Conservation (phyloP, 1,140 invertebrate species). For the Nomia melanderi region DNA sequence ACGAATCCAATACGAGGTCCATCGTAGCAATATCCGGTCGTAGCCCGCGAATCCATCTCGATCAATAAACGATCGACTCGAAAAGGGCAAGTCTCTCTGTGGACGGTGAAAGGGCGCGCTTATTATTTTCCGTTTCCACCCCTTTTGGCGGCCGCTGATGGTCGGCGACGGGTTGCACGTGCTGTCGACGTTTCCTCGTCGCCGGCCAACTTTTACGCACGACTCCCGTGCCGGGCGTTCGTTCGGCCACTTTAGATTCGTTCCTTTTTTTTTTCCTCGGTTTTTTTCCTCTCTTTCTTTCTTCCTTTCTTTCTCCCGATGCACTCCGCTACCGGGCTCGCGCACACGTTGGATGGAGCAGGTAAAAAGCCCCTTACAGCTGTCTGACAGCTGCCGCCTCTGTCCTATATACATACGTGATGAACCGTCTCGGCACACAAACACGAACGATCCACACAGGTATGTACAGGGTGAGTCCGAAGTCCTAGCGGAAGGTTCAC, state of each 20-base stretch:
- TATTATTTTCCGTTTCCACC: conserved; percentile 15
- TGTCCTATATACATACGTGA: conserved; percentile 80
- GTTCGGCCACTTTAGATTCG: conserved; percentile 9
- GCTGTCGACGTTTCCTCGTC: conserved; percentile 2
- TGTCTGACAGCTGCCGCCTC: conserved; percentile 80
- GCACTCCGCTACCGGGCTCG: conserved; percentile 61
- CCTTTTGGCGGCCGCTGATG: not conserved
- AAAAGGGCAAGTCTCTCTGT: too few relatives aligned
- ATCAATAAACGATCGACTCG: not conserved
- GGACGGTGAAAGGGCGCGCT: conserved; percentile 7
- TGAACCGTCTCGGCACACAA: conserved; percentile 65
- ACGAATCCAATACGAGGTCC: too few relatives aligned
- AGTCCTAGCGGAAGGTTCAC: not conserved
- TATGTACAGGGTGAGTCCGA: conserved; percentile 1
- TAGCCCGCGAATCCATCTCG: not conserved
- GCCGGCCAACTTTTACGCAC: not conserved
- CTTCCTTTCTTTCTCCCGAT: conserved; percentile 27
- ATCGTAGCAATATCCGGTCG: too few relatives aligned
- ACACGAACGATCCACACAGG: not conserved
- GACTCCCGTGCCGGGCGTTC: not conserved
- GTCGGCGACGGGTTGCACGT: not conserved
- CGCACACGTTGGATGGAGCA: conserved; percentile 70
- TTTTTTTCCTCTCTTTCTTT: not conserved
- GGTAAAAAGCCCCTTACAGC: conserved; percentile 81
- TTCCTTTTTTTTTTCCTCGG: not conserved